A percentile compares a stretch with the other conserved stretches of the same genome.
phyloP scores from a whole-genome alignment of 2,113 vertebrate species.

The Furnarius figulus region DNA sequence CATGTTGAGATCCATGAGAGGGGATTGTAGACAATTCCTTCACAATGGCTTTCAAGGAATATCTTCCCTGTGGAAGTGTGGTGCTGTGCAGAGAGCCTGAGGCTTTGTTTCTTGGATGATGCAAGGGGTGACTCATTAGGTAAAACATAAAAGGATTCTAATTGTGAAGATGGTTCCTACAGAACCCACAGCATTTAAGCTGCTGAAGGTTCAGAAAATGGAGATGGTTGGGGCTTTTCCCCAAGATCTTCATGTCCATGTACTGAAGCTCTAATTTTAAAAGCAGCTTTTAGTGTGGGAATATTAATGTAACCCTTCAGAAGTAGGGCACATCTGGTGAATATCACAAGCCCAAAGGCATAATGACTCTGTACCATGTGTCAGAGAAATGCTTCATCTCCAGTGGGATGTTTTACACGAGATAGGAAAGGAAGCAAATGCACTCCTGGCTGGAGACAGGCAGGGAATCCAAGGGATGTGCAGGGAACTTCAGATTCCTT shows the following conservation, averaged over 20 bases:
- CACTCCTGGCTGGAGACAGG: background rate
- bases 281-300: slow-evolving; percentile 34
- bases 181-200: background rate
- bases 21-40: background rate
- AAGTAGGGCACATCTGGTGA: slow-evolving; percentile 55
- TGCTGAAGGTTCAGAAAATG: background rate
- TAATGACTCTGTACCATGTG: slow-evolving; percentile 34
- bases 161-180: background rate
- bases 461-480: background rate
- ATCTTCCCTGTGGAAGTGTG: background rate
- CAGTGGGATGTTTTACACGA: background rate
- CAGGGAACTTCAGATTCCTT: background rate
- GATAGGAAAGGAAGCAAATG: background rate
- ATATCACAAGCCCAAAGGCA: background rate
- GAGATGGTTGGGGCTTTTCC: background rate
- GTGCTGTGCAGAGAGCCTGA: background rate
- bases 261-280: slow-evolving; percentile 21
- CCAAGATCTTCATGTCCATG: background rate
- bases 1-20: background rate
- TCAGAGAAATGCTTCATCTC: slow-evolving; percentile 22
- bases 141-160: background rate
- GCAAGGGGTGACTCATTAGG: background rate
- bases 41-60: background rate
- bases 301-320: slow-evolving; percentile 50
- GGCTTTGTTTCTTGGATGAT: background rate